A percentile compares a stretch with the other conserved stretches of the same genome.
Conservation (phyloP, 1,140 invertebrate species). For the Thrips palmi region DNA sequence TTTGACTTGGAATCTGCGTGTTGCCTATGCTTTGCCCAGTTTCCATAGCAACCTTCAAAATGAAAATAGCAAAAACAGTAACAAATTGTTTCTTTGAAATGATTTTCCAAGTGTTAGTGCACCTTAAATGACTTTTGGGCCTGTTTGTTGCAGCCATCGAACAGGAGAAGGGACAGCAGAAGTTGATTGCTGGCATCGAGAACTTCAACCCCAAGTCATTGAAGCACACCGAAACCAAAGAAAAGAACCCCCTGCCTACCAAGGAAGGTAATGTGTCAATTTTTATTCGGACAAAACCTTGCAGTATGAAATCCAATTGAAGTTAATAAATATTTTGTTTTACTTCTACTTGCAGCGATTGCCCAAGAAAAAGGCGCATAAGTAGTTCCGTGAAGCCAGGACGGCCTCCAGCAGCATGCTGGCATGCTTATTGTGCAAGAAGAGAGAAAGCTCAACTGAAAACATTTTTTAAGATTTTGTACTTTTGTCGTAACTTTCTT, state of each 20-base stretch:
- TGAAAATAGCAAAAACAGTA: too few relatives aligned
- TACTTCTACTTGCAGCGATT: constrained; percentile 26
- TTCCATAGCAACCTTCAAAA: too few relatives aligned
- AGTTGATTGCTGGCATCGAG: constrained; percentile 72
- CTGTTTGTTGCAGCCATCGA: constrained; percentile 48
- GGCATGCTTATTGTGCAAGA: too few relatives aligned
- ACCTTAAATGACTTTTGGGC: too few relatives aligned
- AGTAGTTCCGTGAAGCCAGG: too few relatives aligned
- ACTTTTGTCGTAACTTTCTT: too few relatives aligned
- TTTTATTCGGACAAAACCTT: neutral
- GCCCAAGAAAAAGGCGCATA: constrained; percentile 49
- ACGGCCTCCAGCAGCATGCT: too few relatives aligned
- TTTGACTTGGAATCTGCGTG: too few relatives aligned
- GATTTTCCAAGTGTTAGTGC: too few relatives aligned
- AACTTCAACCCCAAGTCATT: constrained; percentile 68
- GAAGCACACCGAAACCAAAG: constrained; percentile 75
- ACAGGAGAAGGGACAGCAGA: constrained; percentile 69
- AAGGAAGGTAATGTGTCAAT: constrained; percentile 40
- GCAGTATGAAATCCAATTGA: neutral
- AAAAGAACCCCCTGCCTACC: constrained; percentile 77
- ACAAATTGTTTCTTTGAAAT: constrained; percentile 1
- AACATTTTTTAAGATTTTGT: too few relatives aligned
- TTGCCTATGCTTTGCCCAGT: too few relatives aligned
- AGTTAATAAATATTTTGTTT: constrained; percentile 1
- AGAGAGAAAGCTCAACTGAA: too few relatives aligned